A percentile compares a stretch with the other conserved stretches of the same genome.
phyloP scores from a whole-genome alignment of 2,797 vertebrate genomes.

The Hoplostethus atlanticus region DNA sequence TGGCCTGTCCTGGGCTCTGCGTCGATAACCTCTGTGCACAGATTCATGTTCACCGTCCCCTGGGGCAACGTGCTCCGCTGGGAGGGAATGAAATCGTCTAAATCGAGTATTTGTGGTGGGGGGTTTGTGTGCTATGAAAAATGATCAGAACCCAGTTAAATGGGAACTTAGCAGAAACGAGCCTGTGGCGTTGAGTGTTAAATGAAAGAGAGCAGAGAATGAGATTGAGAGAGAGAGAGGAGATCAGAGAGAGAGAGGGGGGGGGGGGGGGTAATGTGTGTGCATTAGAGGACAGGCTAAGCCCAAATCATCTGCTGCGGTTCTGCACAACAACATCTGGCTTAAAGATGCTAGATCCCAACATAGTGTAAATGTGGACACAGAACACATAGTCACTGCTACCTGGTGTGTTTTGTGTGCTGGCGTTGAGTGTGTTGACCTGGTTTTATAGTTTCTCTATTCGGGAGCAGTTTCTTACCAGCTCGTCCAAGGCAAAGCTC shows the following conservation, averaged over 20 bases:
- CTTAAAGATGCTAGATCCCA: constrained; percentile 61
- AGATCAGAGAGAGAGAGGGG: constrained; percentile 41
- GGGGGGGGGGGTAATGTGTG: constrained; percentile 19
- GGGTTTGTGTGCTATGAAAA: background rate
- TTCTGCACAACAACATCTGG: constrained; percentile 73
- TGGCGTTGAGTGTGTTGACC: background rate
- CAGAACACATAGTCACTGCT: background rate
- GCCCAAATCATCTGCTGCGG: constrained; percentile 69
- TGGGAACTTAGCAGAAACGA: constrained; percentile 21
- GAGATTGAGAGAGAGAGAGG: constrained; percentile 42
- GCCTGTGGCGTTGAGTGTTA: constrained; percentile 33
- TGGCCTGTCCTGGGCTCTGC: constrained; percentile 80
- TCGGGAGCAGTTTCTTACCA: constrained; percentile 59
- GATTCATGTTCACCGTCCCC: constrained; percentile 79
- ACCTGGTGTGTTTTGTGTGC: background rate
- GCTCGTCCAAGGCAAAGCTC: constrained; percentile 80
- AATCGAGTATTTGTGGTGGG: background rate
- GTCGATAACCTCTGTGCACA: constrained; percentile 73
- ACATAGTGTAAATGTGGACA: constrained; percentile 28
- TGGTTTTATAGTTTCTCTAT: background rate
- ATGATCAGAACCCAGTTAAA: background rate
- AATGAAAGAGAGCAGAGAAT: constrained; percentile 25
- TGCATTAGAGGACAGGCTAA: constrained; percentile 68
- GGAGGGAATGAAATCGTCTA: constrained; percentile 19
- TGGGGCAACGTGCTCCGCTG: constrained; percentile 83